phyloP scores from a whole-genome alignment of 2,797 vertebrate genomes.

The Pseudopleuronectes americanus region DNA sequence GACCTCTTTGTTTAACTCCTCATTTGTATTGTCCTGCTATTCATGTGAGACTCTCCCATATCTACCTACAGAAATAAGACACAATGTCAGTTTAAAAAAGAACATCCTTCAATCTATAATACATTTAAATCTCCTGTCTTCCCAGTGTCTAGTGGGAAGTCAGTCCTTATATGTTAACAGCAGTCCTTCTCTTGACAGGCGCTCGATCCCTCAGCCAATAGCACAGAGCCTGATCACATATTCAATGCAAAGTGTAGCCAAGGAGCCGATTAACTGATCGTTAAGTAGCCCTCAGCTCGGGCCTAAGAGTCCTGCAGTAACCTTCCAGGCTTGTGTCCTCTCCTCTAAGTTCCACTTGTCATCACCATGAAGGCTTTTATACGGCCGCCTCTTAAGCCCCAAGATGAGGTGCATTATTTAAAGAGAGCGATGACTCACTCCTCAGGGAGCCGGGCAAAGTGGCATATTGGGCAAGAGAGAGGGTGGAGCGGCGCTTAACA shows the following conservation, averaged over 20 bases:
- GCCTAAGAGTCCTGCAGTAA: slow-evolving; percentile 27
- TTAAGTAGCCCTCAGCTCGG: slow-evolving; percentile 37
- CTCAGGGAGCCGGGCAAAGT: slow-evolving; percentile 48
- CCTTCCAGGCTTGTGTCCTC: slow-evolving; percentile 31
- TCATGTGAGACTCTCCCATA: too few relatives aligned
- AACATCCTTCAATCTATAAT: not conserved
- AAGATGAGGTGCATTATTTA: slow-evolving; percentile 76
- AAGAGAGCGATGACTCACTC: slow-evolving; percentile 77
- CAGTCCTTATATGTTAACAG: too few relatives aligned
- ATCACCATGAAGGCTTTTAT: slow-evolving; percentile 69
- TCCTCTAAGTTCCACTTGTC: slow-evolving; percentile 57
- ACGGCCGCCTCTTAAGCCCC: slow-evolving; percentile 34
- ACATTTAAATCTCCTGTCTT: not conserved
- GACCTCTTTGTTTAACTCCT: not conserved
- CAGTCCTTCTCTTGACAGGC: slow-evolving; percentile 20
- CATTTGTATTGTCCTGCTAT: too few relatives aligned
- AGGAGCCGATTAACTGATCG: slow-evolving; percentile 50
- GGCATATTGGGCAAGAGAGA: slow-evolving; percentile 51
- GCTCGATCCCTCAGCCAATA: slow-evolving; percentile 45
- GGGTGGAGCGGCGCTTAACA: slow-evolving; percentile 65
- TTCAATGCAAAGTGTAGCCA: slow-evolving; percentile 48
- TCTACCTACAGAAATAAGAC: not conserved
- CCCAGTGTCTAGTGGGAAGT: not conserved
- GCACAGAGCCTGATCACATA: slow-evolving; percentile 53
- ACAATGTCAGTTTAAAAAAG: not conserved